phyloP scores from a whole-genome alignment of 2,113 vertebrate genomes.

The Plectropomus leopardus region DNA sequence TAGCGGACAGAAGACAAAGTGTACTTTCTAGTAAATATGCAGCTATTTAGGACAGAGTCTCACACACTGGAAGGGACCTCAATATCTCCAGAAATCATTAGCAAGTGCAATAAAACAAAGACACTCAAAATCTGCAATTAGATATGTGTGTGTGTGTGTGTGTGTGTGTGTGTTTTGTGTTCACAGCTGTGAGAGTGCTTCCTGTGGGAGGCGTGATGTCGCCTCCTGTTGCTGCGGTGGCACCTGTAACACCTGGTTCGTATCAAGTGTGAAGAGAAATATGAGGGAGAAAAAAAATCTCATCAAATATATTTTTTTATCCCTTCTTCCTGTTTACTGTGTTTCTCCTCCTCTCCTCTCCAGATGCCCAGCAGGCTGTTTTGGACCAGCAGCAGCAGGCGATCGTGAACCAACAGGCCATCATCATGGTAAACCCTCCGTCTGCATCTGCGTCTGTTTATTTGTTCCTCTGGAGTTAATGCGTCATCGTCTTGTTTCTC shows the following conservation, averaged over 20 bases:
- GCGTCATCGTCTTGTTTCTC: conserved; percentile 18
- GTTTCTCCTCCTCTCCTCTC: conserved; percentile 30
- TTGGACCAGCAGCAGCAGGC: conserved; percentile 83
- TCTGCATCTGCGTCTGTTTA: conserved; percentile 16
- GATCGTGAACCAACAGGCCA: conserved; percentile 86
- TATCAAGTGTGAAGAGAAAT: conserved; percentile 52
- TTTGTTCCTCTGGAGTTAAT: conserved; percentile 12
- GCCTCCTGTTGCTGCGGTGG: conserved; percentile 72
- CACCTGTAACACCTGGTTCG: conserved; percentile 76
- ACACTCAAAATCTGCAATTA: conserved; percentile 21
- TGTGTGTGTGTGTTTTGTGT: conserved; percentile 56
- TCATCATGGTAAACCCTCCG: conserved; percentile 84
- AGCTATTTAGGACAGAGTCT: neutral
- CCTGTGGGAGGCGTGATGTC: conserved; percentile 80
- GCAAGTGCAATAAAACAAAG: conserved; percentile 11
- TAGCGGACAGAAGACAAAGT: no score
- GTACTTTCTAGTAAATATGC: neutral
- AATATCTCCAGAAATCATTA: neutral
- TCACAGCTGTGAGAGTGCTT: conserved; percentile 83
- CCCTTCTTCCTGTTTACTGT: conserved; percentile 42
- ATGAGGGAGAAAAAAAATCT: neutral
- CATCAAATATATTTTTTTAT: conserved; percentile 19
- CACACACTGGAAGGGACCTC: neutral
- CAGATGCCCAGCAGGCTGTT: conserved; percentile 83
- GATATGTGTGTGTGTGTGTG: conserved; percentile 21